Base-by-base conservation (phyloP, 1,140 invertebrate genomes). In the Andricus grossulariae region DNA sequence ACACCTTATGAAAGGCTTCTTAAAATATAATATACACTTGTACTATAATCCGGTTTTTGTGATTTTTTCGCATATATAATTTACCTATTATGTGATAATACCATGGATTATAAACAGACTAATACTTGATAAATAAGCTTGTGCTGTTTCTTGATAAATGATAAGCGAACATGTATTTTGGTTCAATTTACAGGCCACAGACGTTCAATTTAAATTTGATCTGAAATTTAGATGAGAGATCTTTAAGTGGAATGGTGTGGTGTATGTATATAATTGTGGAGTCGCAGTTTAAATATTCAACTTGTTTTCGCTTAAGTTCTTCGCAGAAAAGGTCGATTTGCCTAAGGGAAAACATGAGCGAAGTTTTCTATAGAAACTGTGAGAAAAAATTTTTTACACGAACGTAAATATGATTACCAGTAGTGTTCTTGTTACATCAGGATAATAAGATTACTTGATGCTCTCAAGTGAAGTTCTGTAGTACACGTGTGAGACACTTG, bases 381-480 rank as follows among this genome's bases (percentile, higher is more conserved):
- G 15, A 32, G 32, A 66, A 32, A 32, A 66, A 25, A 66, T 16
- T 66, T 66, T 25, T 66, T 39, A 39, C 25, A 45, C 57, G 39
- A 66, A 66, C 25, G 39, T 16, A 66, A 66, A 66, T 66, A 66
- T 66, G 25, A 66, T 66, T 66, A 66, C 15, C 21, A 13, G 32
- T 15, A 25, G 57, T 66, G 25, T 66, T 66, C 25, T 66, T 39
- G 57, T 66, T 45, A 39, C 6, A 66, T 66, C 32, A 39, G n/a
- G 57, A 66, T 66, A 66, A 66, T 66, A 39, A 66, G 32, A 66
- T 66, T 66, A 66, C 32, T 66, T 25, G 57, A 25, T 66, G 57
- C 57, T 60, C 57, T 32, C 57, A 32, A 60, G 21, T 60, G 15
- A 15, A 39, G 32, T 32, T 66, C 13, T 45, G 15, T 39, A 39